Evolutionary conservation across 2,113 vertebrate genomes (phyloP), one percentile per base, ranked within the genome.

Genomic region (Polyodon spathula): DNA sequence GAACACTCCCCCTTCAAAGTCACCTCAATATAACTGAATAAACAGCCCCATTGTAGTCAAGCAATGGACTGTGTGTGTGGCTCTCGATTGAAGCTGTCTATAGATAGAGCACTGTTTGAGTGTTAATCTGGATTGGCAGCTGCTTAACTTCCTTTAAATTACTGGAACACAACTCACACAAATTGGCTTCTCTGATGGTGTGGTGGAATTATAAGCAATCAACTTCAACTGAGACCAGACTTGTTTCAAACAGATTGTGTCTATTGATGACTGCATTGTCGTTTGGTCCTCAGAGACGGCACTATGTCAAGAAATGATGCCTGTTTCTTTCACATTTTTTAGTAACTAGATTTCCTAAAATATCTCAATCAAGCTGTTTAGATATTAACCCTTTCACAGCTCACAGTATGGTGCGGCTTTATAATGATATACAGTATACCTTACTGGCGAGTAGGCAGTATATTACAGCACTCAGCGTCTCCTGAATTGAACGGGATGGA

Each of bases 151-250:
- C 41, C 56, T 42, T 15, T 39, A 8, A 58, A 42, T 16, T 14
- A 16, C 56, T 43, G 15, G 40, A 50, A 50, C 48, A 50, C 48
- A 14, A 43, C 40, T 14, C 39, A 40, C 2, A 16, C 56, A 58
- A 58, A 58, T 43, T 58, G 56, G 40, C 40, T 55, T 37, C 54
- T 37, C 37, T 12, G 55, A 56, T 40, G 12, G 7, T 8, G 9
- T 58, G 56, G 6, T 9, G 40, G 40, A 43, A 58, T 58, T 58
- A 56, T 40, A 40, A 58, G 56, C 9, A 58, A 58, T 58, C 38
- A 58, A 16, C 56, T 58, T 42, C 56, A 42, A 58, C 42, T 43
- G 14, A 58, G 11, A 39, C 10, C 37, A 4, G 27, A 39, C 5
- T 2, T n/a, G 17, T 58, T 58, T 58, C 54, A 17, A 8, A 8